phyloP scores from a whole-genome alignment of 2,113 vertebrate species.

The Hucho hucho region DNA sequence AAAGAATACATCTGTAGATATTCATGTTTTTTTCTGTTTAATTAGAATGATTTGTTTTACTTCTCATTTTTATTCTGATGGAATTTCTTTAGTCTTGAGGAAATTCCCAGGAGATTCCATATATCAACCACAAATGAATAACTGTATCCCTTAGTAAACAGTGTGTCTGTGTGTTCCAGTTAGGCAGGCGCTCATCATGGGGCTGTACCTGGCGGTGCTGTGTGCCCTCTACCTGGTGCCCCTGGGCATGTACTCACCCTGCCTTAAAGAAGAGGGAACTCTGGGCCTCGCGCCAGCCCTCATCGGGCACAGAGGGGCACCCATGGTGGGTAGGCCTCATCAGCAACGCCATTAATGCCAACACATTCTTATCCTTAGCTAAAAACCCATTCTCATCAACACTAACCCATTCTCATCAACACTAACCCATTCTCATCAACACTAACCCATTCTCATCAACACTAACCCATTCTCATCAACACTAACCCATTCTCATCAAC shows the following conservation, averaged over 20 bases:
- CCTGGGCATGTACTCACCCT: constrained; percentile 88
- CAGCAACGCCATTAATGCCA: too few relatives aligned
- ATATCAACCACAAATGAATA: not conserved
- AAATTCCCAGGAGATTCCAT: not conserved
- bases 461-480: too few relatives aligned
- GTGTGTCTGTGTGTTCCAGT: constrained; percentile 69
- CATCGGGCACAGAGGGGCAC: constrained; percentile 89
- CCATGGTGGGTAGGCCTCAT: constrained; percentile 78
- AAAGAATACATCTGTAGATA: too few relatives aligned
- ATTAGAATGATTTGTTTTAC: too few relatives aligned
- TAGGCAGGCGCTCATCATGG: constrained; percentile 71
- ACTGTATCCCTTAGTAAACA: not conserved
- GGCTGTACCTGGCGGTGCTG: constrained; percentile 78
- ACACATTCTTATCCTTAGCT: too few relatives aligned
- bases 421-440: too few relatives aligned
- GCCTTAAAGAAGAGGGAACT: constrained; percentile 79
- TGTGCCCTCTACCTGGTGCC: constrained; percentile 82
- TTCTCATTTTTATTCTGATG: too few relatives aligned
- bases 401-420: too few relatives aligned
- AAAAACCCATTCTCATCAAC: too few relatives aligned
- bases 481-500: too few relatives aligned
- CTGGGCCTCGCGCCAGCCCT: constrained; percentile 83
- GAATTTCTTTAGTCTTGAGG: too few relatives aligned
- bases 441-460: too few relatives aligned
- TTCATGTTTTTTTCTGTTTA: not conserved